Conservation (phyloP, 2,797 vertebrate species). For the Brotula barbata region DNA sequence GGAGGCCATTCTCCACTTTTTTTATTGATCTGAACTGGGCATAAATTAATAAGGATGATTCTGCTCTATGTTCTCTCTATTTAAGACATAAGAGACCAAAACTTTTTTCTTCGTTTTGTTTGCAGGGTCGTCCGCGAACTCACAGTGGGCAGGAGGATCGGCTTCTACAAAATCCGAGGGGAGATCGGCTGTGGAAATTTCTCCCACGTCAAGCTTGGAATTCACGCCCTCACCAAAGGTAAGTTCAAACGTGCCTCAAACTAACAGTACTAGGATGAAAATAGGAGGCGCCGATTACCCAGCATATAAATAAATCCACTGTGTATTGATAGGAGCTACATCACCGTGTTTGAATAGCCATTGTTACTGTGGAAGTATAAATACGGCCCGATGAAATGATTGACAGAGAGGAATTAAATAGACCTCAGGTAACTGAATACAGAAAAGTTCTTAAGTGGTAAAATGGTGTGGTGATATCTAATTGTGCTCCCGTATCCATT, state of each 20-base stretch:
- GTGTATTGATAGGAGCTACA: background rate
- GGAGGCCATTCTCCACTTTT: background rate
- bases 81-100: background rate
- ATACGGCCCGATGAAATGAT: too few species aligned
- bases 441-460: conserved; percentile 55
- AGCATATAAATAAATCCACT: background rate
- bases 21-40: background rate
- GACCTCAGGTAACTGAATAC: conserved; percentile 64
- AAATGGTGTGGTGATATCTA: conserved; percentile 68
- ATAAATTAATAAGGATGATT: background rate
- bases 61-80: background rate
- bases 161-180: conserved; percentile 93
- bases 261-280: background rate
- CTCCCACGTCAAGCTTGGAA: conserved; percentile 95
- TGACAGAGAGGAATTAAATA: conserved; percentile 41
- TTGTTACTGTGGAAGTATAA: too few species aligned
- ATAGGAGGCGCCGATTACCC: background rate
- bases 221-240: conserved; percentile 97
- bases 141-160: conserved; percentile 91
- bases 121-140: conserved; percentile 89
- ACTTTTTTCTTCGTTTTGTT: background rate
- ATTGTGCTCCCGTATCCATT: conserved; percentile 70
- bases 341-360: background rate
- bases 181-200: conserved; percentile 98
- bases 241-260: conserved; percentile 40